Evolutionary conservation across 2,113 vertebrate genomes (phyloP).

Genomic region (Syrmaticus mikado): DNA sequence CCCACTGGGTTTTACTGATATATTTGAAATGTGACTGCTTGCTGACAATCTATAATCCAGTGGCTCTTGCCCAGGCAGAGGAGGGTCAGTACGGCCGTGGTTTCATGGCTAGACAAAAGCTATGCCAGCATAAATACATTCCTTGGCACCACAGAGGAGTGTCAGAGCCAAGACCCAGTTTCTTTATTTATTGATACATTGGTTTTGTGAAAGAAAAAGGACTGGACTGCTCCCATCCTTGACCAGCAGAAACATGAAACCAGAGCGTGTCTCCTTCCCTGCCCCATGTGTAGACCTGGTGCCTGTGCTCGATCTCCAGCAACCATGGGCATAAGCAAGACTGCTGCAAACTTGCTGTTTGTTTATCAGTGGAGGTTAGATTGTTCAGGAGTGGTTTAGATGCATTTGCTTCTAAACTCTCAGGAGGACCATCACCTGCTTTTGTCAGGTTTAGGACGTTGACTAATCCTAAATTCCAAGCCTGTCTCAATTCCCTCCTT

Average conservation of each 20-base stretch:
- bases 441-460: background rate
- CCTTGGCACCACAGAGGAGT: slow-evolving; percentile 3
- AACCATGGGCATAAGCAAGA: background rate
- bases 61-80: background rate
- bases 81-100: background rate
- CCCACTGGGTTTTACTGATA: background rate
- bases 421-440: background rate
- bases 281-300: background rate
- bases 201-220: background rate
- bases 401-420: background rate
- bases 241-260: fast-evolving
- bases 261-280: background rate
- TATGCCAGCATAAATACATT: slow-evolving; percentile 9
- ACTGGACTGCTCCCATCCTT: background rate
- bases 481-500: background rate
- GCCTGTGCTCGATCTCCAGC: background rate
- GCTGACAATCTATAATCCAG: background rate
- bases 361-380: background rate
- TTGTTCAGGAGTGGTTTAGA: background rate
- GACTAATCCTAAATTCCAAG: background rate
- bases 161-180: background rate
- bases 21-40: background rate
- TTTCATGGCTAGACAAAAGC: slow-evolving; percentile 24
- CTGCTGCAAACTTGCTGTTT: background rate
- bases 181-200: background rate